Percentiles rank a stretch among this genome's conserved stretches.
phyloP scores from a whole-genome alignment of 2,888 invertebrate species.

The Craniophora ligustri region DNA sequence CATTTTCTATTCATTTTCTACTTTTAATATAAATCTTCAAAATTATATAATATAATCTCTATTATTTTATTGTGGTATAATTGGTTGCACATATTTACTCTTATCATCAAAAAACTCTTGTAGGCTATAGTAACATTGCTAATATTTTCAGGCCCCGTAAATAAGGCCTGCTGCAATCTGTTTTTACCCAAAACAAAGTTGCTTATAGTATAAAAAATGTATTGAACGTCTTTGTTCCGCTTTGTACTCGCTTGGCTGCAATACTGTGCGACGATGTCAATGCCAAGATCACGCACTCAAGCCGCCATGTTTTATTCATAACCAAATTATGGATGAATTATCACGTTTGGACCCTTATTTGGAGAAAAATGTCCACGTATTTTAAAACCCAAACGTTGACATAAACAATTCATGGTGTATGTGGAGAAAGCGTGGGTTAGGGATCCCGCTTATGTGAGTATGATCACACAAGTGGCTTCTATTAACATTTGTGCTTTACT shows the following conservation, averaged over 20 bases:
- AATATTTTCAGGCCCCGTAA: too few species aligned
- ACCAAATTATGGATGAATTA: slow-evolving; percentile 19
- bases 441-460: too few species aligned
- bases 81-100: too few species aligned
- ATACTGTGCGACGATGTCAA: slow-evolving; percentile 35
- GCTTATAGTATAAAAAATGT: not conserved
- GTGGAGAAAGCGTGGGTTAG: not conserved
- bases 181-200: not conserved
- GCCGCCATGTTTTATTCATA: slow-evolving; percentile 38
- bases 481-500: not conserved
- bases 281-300: slow-evolving; percentile 45
- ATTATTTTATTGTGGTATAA: too few species aligned
- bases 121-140: too few species aligned
- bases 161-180: too few species aligned
- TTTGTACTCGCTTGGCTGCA: slow-evolving; percentile 36
- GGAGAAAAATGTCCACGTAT: not conserved
- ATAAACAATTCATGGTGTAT: not conserved
- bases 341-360: slow-evolving; percentile 1
- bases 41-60: too few species aligned
- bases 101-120: too few species aligned
- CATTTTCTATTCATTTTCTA: too few species aligned
- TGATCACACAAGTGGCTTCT: too few species aligned
- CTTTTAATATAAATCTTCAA: too few species aligned
- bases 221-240: not conserved
- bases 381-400: not conserved